These are phyloP conservation scores for Ophraella communa DNA, from an alignment of 2,888 invertebrate species.

Conservation along the genomic window DNA sequence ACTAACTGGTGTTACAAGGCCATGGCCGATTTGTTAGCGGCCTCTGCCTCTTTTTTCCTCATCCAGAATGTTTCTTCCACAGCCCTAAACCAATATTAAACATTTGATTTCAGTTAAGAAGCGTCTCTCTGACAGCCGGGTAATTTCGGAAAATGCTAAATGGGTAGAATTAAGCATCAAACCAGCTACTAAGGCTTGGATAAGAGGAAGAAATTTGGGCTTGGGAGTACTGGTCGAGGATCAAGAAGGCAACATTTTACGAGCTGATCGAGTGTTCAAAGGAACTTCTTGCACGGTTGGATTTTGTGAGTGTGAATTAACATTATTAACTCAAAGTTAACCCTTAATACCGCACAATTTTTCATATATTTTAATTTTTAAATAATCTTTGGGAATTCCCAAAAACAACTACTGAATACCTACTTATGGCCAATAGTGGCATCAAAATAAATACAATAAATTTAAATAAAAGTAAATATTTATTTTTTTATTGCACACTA, in stretches of 20 bases:
- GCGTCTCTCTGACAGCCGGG: constrained; percentile 61
- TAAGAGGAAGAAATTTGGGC: constrained; percentile 57
- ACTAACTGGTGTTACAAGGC: too few species aligned
- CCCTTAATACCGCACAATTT: not conserved
- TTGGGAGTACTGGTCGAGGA: constrained; percentile 67
- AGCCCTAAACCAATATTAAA: too few species aligned
- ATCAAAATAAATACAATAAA: too few species aligned
- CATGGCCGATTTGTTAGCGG: too few species aligned
- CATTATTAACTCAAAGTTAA: constrained; percentile 25
- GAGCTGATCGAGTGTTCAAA: constrained; percentile 63
- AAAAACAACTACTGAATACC: too few species aligned
- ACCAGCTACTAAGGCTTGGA: constrained; percentile 59
- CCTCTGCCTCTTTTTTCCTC: too few species aligned
- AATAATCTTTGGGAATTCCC: too few species aligned
- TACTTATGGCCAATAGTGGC: too few species aligned
- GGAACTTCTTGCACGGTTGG: constrained; percentile 61
- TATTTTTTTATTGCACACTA: too few species aligned
- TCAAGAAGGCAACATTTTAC: constrained; percentile 63
- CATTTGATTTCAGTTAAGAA: constrained; percentile 56
- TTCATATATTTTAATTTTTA: too few species aligned
- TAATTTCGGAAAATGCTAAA: constrained; percentile 55
- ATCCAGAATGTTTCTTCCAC: too few species aligned
- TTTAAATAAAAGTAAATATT: too few species aligned
- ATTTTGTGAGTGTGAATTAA: constrained; percentile 58
- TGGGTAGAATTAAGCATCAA: constrained; percentile 63